Evolutionary conservation across 2,888 invertebrate species (phyloP), one percentile per base, ranked within the genome.

Genomic region (Penaeus monodon): DNA sequence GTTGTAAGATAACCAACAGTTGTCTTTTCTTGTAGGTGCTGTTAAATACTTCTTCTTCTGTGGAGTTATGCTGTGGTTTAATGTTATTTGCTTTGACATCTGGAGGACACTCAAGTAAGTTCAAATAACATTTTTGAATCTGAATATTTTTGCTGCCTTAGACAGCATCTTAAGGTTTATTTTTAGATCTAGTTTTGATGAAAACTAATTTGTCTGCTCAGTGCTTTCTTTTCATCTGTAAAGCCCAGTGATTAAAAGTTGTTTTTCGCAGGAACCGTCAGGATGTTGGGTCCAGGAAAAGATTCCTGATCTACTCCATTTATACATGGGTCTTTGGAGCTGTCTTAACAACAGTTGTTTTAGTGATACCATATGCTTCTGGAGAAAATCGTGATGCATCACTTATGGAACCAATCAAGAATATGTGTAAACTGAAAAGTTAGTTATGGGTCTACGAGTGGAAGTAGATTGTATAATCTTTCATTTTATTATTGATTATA

Each of bases 1-100:
- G 4, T 20, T 57, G 20, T 10, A 49, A 14, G 49, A 49, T 49
- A 57, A 57, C 57, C 2, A 4, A 57, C 57, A 57, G 66, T n/a
- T 44, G 49, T 79, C 76, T 63, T 73, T 65, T 68, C 70, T 82
- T 80, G 10, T 74, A 90, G 88, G 86, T n/a, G 86, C 89, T 49
- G 88, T 90, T 10, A 90, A 90, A 63, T 90, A 90, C 65, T 90
- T 90, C 76, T 90, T 90, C 85, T 90, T 90, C 82, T 88, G 89
- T 81, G 88, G 88, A 24, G 83, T 85, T 2, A 86, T 90, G 84
- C 85, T 90, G 68, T 90, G 90, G 90, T 90, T 86, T 65, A 88
- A 88, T 70, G 85, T 88, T 38, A 86, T 90, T 65, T 90, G 88
- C 76, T 90, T 90, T 38, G 90, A 90, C 57, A 68, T 90, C 38